A percentile compares a stretch with the other conserved stretches of the same genome.
These are phyloP conservation scores for Tetranychus truncatus DNA, from an alignment of 2,888 invertebrate genomes.

Conservation along the genomic window DNA sequence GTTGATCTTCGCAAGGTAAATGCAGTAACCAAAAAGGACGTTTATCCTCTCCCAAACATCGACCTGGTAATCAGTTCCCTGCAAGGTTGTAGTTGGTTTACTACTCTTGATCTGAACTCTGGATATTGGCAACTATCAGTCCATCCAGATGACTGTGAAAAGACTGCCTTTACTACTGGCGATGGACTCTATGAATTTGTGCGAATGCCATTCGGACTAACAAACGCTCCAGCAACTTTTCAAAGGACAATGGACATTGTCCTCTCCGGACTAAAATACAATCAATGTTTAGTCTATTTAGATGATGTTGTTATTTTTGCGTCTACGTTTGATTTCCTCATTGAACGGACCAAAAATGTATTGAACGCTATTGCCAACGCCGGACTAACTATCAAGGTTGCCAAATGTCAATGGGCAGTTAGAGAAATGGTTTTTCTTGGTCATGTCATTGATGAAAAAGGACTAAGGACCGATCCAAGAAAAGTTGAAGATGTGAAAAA, in stretches of 20 bases:
- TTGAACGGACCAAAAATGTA: not conserved
- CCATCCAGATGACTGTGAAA: not conserved
- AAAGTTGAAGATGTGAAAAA: conserved; percentile 10
- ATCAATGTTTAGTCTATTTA: conserved; percentile 11
- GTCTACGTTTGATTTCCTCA: not conserved
- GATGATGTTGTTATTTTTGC: conserved; percentile 16
- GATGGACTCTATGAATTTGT: conserved; percentile 6
- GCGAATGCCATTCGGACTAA: conserved; percentile 16
- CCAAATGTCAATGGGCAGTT: conserved; percentile 10
- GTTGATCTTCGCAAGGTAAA: conserved; percentile 14
- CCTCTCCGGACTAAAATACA: not conserved
- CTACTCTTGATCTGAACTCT: conserved; percentile 7
- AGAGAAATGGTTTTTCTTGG: conserved; percentile 10
- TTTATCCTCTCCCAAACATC: conserved; percentile 11
- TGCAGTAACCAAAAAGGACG: conserved; percentile 2
- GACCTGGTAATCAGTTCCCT: not conserved
- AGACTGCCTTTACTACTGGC: conserved; percentile 14
- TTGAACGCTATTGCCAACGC: not conserved
- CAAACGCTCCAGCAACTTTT: conserved; percentile 10
- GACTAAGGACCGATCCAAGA: conserved; percentile 11
- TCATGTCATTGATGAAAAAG: conserved; percentile 2
- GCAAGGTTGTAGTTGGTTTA: not conserved
- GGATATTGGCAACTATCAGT: conserved; percentile 15
- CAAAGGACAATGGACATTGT: conserved; percentile 12
- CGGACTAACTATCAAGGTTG: conserved; percentile 6